These are phyloP conservation scores for Papilio elwesi DNA, from an alignment of 2,888 invertebrate species.

Conservation along the genomic window DNA sequence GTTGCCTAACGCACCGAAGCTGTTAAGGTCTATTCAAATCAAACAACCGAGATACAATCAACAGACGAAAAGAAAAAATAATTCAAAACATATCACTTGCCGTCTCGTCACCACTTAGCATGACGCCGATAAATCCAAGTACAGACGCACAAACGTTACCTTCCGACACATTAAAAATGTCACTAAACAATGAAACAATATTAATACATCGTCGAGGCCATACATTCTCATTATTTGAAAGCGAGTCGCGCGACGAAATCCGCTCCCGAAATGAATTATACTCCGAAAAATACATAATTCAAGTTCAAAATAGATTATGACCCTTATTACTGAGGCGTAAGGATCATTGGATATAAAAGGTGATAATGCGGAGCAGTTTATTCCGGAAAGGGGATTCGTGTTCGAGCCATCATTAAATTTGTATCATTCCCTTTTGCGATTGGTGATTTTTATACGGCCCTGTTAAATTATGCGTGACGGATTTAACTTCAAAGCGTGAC, in stretches of 20 bases:
- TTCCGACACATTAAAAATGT: conserved; percentile 32
- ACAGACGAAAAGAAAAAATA: not conserved
- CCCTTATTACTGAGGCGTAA: conserved; percentile 38
- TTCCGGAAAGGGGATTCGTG: conserved; percentile 28
- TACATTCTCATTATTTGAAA: conserved; percentile 49
- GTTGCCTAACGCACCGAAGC: too few relatives aligned
- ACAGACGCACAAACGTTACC: conserved; percentile 22
- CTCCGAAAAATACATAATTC: conserved; percentile 48
- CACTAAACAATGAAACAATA: conserved; percentile 45
- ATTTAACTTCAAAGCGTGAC: conserved; percentile 32
- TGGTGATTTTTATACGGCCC: conserved; percentile 39
- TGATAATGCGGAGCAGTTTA: conserved; percentile 25
- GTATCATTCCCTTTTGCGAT: conserved; percentile 30
- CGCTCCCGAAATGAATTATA: conserved; percentile 47
- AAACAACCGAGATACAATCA: not conserved
- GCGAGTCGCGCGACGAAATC: conserved; percentile 38
- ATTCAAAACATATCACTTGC: not conserved
- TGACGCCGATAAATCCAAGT: conserved; percentile 22
- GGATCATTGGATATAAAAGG: conserved; percentile 26
- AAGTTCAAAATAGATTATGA: conserved; percentile 47
- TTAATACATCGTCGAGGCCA: conserved; percentile 47
- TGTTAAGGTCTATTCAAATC: too few relatives aligned
- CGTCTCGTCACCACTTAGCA: conserved; percentile 7
- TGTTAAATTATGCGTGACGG: conserved; percentile 23
- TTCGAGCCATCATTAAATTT: conserved; percentile 36